These are phyloP conservation scores for Callosobruchus maculatus DNA, from an alignment of 2,888 invertebrate genomes.

Conservation along the genomic window DNA sequence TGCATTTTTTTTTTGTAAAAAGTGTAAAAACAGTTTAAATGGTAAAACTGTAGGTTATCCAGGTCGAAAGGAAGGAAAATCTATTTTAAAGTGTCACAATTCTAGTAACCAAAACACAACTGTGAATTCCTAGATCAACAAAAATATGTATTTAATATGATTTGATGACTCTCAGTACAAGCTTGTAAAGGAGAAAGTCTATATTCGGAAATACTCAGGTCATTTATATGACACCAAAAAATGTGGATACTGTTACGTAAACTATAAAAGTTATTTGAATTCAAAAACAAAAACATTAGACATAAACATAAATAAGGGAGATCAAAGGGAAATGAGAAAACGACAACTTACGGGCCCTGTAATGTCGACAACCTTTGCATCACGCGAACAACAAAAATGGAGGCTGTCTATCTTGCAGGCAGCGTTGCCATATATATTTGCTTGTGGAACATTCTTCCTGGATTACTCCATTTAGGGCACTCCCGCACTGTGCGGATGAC, in stretches of 20 bases:
- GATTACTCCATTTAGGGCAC: too few relatives aligned
- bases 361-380: slow-evolving; percentile 48
- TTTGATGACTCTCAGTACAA: slow-evolving; percentile 3
- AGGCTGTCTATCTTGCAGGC: slow-evolving; percentile 46
- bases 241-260: too few relatives aligned
- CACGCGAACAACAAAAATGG: slow-evolving; percentile 45
- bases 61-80: not conserved
- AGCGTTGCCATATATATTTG: slow-evolving; percentile 27
- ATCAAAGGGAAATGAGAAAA: not conserved
- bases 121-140: too few relatives aligned
- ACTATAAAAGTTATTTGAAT: too few relatives aligned
- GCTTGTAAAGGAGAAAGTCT: slow-evolving; percentile 20
- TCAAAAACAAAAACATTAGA: too few relatives aligned
- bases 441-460: slow-evolving; percentile 2
- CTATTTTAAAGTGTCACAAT: not conserved
- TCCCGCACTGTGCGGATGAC: too few relatives aligned
- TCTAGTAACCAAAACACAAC: not conserved
- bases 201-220: not conserved
- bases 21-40: too few relatives aligned
- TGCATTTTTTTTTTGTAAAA: slow-evolving; percentile 11
- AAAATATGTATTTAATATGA: not conserved
- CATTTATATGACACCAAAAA: not conserved
- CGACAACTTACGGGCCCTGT: slow-evolving; percentile 45
- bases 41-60: not conserved
- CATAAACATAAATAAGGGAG: not conserved